Evolutionary conservation across 2,797 vertebrate species (phyloP).

Genomic region (Phoebastria nigripes): DNA sequence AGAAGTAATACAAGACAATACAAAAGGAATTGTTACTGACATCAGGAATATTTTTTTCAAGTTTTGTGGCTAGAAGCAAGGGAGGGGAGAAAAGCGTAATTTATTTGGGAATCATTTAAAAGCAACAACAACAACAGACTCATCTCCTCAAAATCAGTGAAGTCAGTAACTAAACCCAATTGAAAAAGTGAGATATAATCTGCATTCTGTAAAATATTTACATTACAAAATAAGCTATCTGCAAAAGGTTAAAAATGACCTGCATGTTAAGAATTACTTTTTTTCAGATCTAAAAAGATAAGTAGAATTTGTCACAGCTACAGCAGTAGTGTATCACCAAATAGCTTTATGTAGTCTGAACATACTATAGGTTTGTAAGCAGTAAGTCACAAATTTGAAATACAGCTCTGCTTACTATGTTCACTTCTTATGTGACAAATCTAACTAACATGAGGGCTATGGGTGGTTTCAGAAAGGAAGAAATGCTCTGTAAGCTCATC

Average conservation of each 20-base stretch:
- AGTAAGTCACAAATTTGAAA: neutral
- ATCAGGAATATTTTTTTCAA: neutral
- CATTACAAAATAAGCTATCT: constrained; percentile 5
- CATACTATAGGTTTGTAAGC: neutral
- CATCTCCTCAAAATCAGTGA: neutral
- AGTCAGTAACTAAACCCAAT: neutral
- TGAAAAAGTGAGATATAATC: neutral
- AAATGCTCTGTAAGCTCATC: constrained; percentile 25
- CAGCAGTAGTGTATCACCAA: neutral
- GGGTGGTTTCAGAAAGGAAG: neutral
- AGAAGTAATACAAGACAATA: neutral
- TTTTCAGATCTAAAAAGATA: neutral
- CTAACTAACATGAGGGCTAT: neutral
- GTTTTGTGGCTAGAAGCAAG: neutral
- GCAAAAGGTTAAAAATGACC: neutral
- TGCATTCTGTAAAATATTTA: neutral
- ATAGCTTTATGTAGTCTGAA: neutral
- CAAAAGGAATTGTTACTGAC: neutral
- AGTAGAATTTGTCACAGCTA: neutral
- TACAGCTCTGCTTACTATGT: constrained; percentile 13
- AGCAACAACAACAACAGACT: neutral
- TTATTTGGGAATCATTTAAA: neutral
- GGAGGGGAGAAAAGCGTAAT: neutral
- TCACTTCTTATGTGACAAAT: constrained; percentile 3
- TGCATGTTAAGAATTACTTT: neutral